A percentile compares a stretch with the other conserved stretches of the same genome.
Conservation (phyloP, 1,140 invertebrate genomes). For the Chrysomallon squamiferum region DNA sequence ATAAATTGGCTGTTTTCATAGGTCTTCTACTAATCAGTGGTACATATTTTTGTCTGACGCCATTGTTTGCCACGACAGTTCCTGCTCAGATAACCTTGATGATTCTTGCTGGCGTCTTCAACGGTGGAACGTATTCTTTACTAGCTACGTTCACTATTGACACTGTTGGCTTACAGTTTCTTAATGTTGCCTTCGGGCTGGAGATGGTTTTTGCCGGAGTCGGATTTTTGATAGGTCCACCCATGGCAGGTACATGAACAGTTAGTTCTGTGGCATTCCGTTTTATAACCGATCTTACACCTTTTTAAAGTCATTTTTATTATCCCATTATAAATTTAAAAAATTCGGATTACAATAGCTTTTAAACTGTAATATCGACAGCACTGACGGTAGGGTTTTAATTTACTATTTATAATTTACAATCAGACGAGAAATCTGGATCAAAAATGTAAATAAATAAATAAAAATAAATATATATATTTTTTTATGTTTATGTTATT, state of each 20-base stretch:
- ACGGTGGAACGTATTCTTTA: background rate
- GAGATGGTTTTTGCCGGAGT: slow-evolving; percentile 6
- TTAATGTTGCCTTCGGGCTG: slow-evolving; percentile 7
- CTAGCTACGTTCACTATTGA: slow-evolving; percentile 10
- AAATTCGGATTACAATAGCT: too few relatives aligned
- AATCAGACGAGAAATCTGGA: too few relatives aligned
- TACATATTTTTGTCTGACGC: background rate
- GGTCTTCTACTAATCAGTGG: background rate
- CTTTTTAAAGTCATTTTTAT: too few relatives aligned
- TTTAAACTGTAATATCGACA: too few relatives aligned
- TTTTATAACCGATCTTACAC: too few relatives aligned
- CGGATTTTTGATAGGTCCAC: slow-evolving; percentile 6
- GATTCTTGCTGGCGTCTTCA: background rate
- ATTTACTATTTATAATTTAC: too few relatives aligned
- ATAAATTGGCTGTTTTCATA: slow-evolving; percentile 1
- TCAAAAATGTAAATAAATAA: too few relatives aligned
- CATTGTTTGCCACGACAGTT: slow-evolving; percentile 2
- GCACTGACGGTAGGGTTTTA: too few relatives aligned
- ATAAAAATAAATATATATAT: too few relatives aligned
- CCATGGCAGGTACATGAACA: slow-evolving; percentile 14
- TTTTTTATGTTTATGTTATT: too few relatives aligned
- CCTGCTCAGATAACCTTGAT: background rate
- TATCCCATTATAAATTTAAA: too few relatives aligned
- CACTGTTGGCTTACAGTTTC: slow-evolving; percentile 1
- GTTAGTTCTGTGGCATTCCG: too few relatives aligned